A percentile compares a stretch with the other conserved stretches of the same genome.
phyloP scores from a whole-genome alignment of 1,140 invertebrate species.

The Polypedilum pembai region DNA sequence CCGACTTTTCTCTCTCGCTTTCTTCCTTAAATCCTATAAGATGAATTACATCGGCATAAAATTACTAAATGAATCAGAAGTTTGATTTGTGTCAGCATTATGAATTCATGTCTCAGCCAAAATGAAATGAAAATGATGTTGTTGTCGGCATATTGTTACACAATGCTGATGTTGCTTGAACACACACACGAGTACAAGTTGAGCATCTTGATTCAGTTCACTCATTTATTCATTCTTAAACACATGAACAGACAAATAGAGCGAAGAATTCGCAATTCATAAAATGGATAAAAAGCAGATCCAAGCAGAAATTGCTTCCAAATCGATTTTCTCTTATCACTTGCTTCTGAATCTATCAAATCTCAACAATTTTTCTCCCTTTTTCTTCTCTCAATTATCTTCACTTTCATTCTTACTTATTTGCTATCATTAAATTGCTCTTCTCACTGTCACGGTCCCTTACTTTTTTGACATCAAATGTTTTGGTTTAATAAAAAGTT shows the following conservation, averaged over 20 bases:
- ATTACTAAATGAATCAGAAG: not conserved
- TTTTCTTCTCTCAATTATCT: not conserved
- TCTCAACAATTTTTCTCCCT: not conserved
- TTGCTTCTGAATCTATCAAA: not conserved
- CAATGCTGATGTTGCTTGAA: not conserved
- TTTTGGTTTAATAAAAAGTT: not conserved
- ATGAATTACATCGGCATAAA: not conserved
- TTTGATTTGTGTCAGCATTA: not conserved
- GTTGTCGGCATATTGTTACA: not conserved
- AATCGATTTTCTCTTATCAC: constrained; percentile 10
- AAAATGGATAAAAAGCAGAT: not conserved
- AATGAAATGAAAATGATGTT: not conserved
- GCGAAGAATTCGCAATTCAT: not conserved
- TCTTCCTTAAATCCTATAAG: not conserved
- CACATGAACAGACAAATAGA: not conserved
- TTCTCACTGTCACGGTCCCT: not conserved
- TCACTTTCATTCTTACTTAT: not conserved
- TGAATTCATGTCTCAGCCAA: not conserved
- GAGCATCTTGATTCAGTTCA: not conserved
- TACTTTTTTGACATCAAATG: not conserved
- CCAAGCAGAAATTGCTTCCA: constrained; percentile 4
- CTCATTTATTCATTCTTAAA: not conserved
- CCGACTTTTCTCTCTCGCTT: not conserved
- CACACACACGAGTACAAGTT: not conserved
- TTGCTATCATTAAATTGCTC: not conserved